Evolutionary conservation across 2,888 invertebrate genomes (phyloP), one percentile per base, ranked within the genome.

Genomic region (Nezara viridula): DNA sequence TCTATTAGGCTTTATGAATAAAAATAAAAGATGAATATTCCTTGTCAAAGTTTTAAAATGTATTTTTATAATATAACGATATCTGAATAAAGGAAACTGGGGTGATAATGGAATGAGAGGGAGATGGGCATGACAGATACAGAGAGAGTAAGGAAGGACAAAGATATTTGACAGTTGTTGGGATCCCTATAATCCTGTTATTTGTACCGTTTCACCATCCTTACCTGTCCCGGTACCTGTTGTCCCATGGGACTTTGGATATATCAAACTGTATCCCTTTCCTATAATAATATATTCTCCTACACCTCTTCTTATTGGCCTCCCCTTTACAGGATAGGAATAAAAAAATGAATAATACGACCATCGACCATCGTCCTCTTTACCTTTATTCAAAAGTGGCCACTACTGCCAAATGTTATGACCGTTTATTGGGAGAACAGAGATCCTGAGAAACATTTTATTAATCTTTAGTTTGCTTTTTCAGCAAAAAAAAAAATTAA

Each of bases 121-220:
- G 32, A 32, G 37, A 73, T 37, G 37, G 66, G 37, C 32, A 73
- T 73, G 66, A 73, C 66, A 73, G 66, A 37, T 16, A 37, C 32
- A 21, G 66, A 73, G 27, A 37, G 66, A 37, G 66, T 73, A 73
- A 73, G 66, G 24, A 73, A 73, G 66, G 66, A 73, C 66, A 73
- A 73, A 73, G 66, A 73, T 73, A 73, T 73, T 73, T 73, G 66
- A 73, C 66, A 73, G 66, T 73, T 73, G 66, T 73, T 37, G 19
- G 27, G 27, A 73, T 73, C 66, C 66, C 37, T 32, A 73, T 73
- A 73, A 73, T 73, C 66, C 66, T 73, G 32, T 73, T 73, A 73
- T 73, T 73, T 73, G 66, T 73, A 73, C 32, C 66, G 66, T 37
- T 73, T 73, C 66, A 73, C 66, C 66, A 73, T 73, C 66, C 66